phyloP scores from a whole-genome alignment of 2,888 invertebrate species.

The Nemotelus pantherinus region DNA sequence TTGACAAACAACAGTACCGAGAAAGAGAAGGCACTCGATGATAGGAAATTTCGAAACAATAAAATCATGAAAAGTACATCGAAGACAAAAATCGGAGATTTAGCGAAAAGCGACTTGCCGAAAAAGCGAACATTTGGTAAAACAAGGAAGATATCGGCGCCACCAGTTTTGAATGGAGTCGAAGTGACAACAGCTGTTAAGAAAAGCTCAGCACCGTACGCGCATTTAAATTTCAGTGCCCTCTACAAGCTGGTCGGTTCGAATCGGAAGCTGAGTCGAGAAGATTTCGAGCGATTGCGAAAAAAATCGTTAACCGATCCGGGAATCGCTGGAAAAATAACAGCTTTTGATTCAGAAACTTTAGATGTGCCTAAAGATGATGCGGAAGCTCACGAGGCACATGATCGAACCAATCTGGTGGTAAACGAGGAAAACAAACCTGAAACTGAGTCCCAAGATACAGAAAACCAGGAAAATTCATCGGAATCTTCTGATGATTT shows the following conservation, averaged over 20 bases:
- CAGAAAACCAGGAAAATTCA: background rate
- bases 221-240: constrained; percentile 59
- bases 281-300: constrained; percentile 59
- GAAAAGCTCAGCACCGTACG: constrained; percentile 50
- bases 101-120: constrained; percentile 57
- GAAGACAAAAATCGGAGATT: constrained; percentile 58
- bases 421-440: background rate
- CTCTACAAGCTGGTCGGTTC: constrained; percentile 59
- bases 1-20: constrained; percentile 47
- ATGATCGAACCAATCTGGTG: background rate
- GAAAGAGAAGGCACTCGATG: constrained; percentile 60
- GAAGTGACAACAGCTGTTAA: constrained; percentile 42
- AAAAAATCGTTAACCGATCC: constrained; percentile 59
- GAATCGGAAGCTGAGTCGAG: constrained; percentile 57
- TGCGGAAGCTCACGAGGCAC: background rate
- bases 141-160: constrained; percentile 56
- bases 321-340: constrained; percentile 46
- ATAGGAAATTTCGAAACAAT: constrained; percentile 61
- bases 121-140: constrained; percentile 53
- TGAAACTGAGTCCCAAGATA: background rate
- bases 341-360: constrained; percentile 8
- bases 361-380: background rate
- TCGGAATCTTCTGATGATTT: background rate
- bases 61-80: constrained; percentile 62
- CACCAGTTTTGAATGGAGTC: constrained; percentile 51